Base-by-base conservation (phyloP, 1,140 invertebrate species). In the Hetaerina americana region DNA sequence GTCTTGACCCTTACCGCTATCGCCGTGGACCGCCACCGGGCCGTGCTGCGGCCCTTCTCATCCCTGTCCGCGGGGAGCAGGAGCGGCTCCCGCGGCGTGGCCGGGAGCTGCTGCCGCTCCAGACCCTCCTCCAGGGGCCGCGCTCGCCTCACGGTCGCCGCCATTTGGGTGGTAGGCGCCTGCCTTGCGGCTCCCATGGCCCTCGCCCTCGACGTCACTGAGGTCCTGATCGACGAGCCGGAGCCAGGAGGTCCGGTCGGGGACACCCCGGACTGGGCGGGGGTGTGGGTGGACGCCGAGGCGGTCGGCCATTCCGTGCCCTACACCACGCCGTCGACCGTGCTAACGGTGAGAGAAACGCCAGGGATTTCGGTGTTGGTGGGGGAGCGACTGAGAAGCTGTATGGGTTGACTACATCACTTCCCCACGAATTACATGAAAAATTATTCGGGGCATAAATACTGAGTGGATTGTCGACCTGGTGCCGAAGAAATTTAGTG, bases 1-100 rank as follows among this genome's bases (percentile, higher is more conserved):
- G 87, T 94, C 10, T 92, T 93, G 76, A 93, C 92, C 0, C 80
- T 94, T 24, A 91, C 89, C 5, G 90, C 91, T 70, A 92, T 93
- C 57, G 89, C 91, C 5, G 84, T 92, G 49, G 91, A 93, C 81
- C 82, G 91, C 12, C 90, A 91, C 77, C 83, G 87, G 27, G 88
- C 88, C 1, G 88, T 89, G 49, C 84, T 89, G 18, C 87, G 87
- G 75, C 88, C 88, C 15, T 79, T 90, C 40, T 57, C 40, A 12
- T 57, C 40, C 40, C 22, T 57, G 40, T 57, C 40, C 40, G 40
- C 40, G 3, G 40, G 40, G 2, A n/a, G 40, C 40, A 57, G 40
- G 10, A n/a, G 40, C 15, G 22, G 15, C 2, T 18, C 3, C 40
- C 15, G 40, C 15, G 40, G 40, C 2, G 40, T 57, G 15, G 40